Percentiles rank a stretch among this genome's conserved stretches.
Conservation (phyloP, 2,888 invertebrate species). For the Drosophila colorata region DNA sequence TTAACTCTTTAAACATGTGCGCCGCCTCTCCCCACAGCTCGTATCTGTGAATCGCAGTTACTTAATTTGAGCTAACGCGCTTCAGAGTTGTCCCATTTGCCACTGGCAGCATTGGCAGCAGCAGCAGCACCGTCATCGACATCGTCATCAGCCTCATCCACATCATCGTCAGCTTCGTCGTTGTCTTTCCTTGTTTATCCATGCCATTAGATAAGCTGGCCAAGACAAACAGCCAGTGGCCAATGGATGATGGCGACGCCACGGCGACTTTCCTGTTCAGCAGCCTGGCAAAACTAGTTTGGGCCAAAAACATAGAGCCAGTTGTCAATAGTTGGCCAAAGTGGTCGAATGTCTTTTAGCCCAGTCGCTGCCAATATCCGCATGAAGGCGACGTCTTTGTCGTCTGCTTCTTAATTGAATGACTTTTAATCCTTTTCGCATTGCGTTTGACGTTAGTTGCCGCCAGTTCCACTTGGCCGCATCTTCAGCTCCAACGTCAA, state of each 20-base stretch:
- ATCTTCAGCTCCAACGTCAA: slow-evolving; percentile 28
- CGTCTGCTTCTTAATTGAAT: slow-evolving; percentile 69
- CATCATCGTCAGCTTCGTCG: slow-evolving; percentile 35
- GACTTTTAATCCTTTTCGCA: slow-evolving; percentile 83
- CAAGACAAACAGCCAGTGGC: slow-evolving; percentile 75
- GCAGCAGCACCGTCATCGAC: background rate
- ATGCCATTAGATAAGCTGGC: slow-evolving; percentile 76
- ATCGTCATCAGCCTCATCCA: slow-evolving; percentile 12
- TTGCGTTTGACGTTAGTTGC: slow-evolving; percentile 78
- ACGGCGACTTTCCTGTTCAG: slow-evolving; percentile 55
- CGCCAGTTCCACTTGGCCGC: slow-evolving; percentile 59
- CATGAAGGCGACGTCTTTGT: slow-evolving; percentile 43
- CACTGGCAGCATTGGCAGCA: slow-evolving; percentile 10
- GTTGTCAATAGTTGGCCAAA: slow-evolving; percentile 45
- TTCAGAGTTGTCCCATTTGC: slow-evolving; percentile 56
- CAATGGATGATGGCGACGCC: slow-evolving; percentile 35
- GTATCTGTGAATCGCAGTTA: slow-evolving; percentile 75
- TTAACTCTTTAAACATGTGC: slow-evolving; percentile 5
- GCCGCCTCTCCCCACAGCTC: background rate
- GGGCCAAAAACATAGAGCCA: slow-evolving; percentile 21
- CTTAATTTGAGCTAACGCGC: slow-evolving; percentile 79
- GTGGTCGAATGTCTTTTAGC: slow-evolving; percentile 14
- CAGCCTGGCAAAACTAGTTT: slow-evolving; percentile 70
- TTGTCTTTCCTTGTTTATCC: slow-evolving; percentile 75
- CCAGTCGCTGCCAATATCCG: slow-evolving; percentile 41